Percentiles rank a stretch among this genome's conserved stretches.
These are phyloP conservation scores for Euphydryas editha DNA, from an alignment of 2,888 invertebrate species.

Conservation along the genomic window DNA sequence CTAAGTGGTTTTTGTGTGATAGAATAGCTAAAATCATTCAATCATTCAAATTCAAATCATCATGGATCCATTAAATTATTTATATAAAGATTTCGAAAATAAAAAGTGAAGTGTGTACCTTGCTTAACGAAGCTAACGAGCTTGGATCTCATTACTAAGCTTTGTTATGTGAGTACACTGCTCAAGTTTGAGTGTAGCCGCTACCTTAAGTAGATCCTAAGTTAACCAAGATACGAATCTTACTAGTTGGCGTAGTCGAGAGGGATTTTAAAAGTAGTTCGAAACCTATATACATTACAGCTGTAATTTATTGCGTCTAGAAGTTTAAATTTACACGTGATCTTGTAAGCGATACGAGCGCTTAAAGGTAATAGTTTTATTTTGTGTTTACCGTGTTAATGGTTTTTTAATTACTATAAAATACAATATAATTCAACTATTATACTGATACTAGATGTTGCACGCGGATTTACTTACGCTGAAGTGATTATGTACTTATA, in stretches of 20 bases:
- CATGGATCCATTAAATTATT: too few relatives aligned
- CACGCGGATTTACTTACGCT: too few relatives aligned
- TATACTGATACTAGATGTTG: too few relatives aligned
- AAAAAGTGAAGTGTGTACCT: constrained; percentile 9
- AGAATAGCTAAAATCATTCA: too few relatives aligned
- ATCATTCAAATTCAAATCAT: too few relatives aligned
- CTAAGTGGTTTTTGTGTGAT: too few relatives aligned
- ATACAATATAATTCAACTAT: not conserved
- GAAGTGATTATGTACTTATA: too few relatives aligned
- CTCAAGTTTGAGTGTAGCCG: constrained; percentile 43
- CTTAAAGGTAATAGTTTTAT: constrained; percentile 5
- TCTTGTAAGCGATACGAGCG: constrained; percentile 20
- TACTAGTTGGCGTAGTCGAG: constrained; percentile 20
- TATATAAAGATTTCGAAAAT: not conserved
- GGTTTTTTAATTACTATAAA: not conserved
- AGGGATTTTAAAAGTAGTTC: constrained; percentile 35
- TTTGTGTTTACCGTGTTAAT: not conserved
- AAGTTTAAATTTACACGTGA: constrained; percentile 24
- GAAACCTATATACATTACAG: constrained; percentile 14
- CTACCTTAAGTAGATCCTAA: constrained; percentile 39
- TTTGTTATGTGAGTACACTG: constrained; percentile 51
- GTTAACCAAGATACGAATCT: constrained; percentile 41
- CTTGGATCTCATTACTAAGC: constrained; percentile 61
- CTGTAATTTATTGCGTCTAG: constrained; percentile 31
- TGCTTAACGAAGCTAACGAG: constrained; percentile 53